Percentiles rank a stretch among this genome's conserved stretches.
These are phyloP conservation scores for Cinclus cinclus DNA, from an alignment of 2,113 vertebrate genomes.

Conservation along the genomic window DNA sequence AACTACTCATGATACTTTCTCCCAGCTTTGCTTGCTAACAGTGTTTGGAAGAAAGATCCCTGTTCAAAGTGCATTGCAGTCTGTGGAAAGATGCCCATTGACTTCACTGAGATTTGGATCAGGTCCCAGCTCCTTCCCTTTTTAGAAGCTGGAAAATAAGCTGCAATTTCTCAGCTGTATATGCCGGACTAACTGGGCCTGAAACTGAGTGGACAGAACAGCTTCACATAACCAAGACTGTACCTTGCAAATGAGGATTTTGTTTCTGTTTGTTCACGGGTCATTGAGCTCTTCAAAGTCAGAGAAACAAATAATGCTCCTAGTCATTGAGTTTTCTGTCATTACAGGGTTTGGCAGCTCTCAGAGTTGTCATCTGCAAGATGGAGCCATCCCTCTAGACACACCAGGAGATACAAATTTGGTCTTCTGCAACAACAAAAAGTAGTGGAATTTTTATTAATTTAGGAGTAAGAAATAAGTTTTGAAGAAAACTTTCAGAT, in stretches of 20 bases:
- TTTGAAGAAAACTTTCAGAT: not conserved
- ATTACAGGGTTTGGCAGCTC: not conserved
- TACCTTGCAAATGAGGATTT: conserved; percentile 26
- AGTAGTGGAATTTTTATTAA: not conserved
- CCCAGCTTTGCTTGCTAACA: conserved; percentile 14
- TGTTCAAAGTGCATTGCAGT: not conserved
- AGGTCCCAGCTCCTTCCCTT: not conserved
- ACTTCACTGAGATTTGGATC: conserved; percentile 10
- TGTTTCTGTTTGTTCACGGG: not conserved
- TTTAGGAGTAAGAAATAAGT: not conserved
- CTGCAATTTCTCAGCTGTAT: not conserved
- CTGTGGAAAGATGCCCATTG: conserved; percentile 39
- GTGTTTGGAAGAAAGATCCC: not conserved
- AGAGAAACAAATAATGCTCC: conserved; percentile 17
- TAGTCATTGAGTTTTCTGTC: not conserved
- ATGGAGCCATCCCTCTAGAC: not conserved
- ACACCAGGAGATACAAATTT: not conserved
- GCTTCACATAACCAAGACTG: not conserved
- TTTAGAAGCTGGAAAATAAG: not conserved
- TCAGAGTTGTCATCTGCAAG: not conserved
- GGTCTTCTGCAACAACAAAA: not conserved
- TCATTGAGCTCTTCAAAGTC: conserved; percentile 14
- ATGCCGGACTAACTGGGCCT: not conserved
- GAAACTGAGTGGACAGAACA: not conserved
- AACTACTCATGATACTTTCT: not conserved